phyloP scores from a whole-genome alignment of 2,797 vertebrate genomes.

The Alca torda region DNA sequence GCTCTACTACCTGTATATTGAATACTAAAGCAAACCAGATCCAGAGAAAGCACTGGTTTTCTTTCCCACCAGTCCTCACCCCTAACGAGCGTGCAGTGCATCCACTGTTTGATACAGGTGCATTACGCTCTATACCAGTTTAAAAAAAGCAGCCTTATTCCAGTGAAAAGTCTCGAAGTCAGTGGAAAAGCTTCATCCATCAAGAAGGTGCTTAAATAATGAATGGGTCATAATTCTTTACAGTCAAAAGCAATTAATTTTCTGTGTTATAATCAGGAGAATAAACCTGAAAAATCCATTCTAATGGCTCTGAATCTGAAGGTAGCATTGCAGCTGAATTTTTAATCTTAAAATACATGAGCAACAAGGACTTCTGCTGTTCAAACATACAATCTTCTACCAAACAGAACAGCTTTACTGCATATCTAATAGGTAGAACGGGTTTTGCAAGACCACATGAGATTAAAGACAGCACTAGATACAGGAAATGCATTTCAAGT shows the following conservation, averaged over 20 bases:
- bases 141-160: neutral
- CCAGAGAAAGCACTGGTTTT: neutral
- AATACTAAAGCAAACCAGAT: neutral
- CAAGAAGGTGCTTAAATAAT: conserved; percentile 55
- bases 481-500: conserved; percentile 38
- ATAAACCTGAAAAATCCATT: conserved; percentile 57
- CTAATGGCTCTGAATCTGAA: conserved; percentile 11
- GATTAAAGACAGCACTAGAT: conserved; percentile 26
- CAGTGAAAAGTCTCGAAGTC: neutral
- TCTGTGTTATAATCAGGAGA: conserved; percentile 54
- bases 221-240: conserved; percentile 49
- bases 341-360: conserved; percentile 48
- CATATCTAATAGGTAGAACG: conserved; percentile 46
- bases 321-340: conserved; percentile 18
- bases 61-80: neutral
- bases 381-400: conserved; percentile 43
- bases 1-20: neutral
- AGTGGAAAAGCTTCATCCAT: conserved; percentile 32
- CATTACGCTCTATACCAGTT: neutral
- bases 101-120: neutral
- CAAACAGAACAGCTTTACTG: conserved; percentile 51
- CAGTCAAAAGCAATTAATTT: conserved; percentile 64
- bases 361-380: conserved; percentile 1
- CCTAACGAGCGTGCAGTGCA: neutral
- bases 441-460: conserved; percentile 6